Evolutionary conservation across 1,140 invertebrate genomes (phyloP), one percentile per base, ranked within the genome.

Genomic region (Wiebesia pumilae): DNA sequence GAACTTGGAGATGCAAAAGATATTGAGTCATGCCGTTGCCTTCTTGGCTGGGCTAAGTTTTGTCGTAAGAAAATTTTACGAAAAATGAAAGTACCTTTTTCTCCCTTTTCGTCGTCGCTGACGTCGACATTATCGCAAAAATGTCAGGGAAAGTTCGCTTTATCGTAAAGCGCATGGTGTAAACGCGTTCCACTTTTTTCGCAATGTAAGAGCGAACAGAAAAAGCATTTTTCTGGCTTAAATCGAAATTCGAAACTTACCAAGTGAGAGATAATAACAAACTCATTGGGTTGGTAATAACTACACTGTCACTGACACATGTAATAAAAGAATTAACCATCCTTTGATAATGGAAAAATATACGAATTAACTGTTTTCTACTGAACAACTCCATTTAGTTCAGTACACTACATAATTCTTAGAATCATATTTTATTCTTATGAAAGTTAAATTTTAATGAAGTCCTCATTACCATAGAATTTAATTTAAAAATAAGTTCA

Each of bases 241-340:
- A 69, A 35, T 87, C 30, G n/a, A 80, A 51, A 80, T 3, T 87
- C 77, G 83, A 87, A 90, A 91, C 87, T 90, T 90, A 90, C 86
- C 88, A 89, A 92, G 88, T 90, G 87, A 89, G 47, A 81, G 90
- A 91, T 92, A 91, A 92, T 92, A 89, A 89, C 81, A 82, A 91
- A 91, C 89, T 91, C 33, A 80, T 33, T n/a, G 27, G 35, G 9
- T 65, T n/a, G 27, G 30, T 24, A 12, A 69, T 35, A 14, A 35
- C 12, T 69, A 33, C 12, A 12, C 12, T 65, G 27, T 65, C 62
- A 65, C 62, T 14, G 30, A 69, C 7, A 69, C 2, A 33, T 35
- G n/a, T n/a, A n/a, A n/a, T n/a, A n/a, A n/a, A n/a, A n/a, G n/a
- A n/a, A n/a, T n/a, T n/a, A n/a, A n/a, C n/a, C n/a, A n/a, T n/a